Percentiles rank a stretch among this genome's conserved stretches.
phyloP scores from a whole-genome alignment of 2,888 invertebrate species.

The Icerya purchasi region DNA sequence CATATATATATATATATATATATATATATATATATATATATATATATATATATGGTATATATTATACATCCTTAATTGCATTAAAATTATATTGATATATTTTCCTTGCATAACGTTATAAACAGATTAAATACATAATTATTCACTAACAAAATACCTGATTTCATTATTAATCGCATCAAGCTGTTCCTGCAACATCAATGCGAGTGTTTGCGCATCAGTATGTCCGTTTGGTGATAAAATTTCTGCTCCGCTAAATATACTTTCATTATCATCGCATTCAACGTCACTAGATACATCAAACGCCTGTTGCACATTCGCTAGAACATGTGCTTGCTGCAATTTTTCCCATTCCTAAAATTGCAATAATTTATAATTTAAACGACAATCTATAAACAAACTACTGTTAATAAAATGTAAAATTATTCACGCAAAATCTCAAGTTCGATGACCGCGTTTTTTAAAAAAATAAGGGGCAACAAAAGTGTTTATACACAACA shows the following conservation, averaged over 20 bases:
- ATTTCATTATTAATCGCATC: constrained; percentile 99
- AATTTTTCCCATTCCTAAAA: constrained; percentile 94
- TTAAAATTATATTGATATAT: not conserved
- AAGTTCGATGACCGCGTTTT: too few relatives aligned
- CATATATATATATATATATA: too few relatives aligned
- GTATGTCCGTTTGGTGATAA: constrained; percentile 35
- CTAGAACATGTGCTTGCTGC: constrained; percentile 72
- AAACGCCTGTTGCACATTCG: constrained; percentile 80
- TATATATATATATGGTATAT: too few relatives aligned
- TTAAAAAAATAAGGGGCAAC: too few relatives aligned
- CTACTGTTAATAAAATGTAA: too few relatives aligned
- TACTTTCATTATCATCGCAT: constrained; percentile 42
- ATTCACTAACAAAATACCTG: constrained; percentile 26
- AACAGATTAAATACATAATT: constrained; percentile 3
- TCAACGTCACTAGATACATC: constrained; percentile 70
- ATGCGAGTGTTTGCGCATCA: constrained; percentile 90
- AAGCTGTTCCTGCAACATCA: constrained; percentile 96
- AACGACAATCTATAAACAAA: too few relatives aligned
- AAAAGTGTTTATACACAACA: too few relatives aligned
- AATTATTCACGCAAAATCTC: too few relatives aligned
- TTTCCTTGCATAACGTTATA: not conserved
- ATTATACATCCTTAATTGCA: too few relatives aligned
- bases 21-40: too few relatives aligned
- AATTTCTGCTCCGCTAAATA: constrained; percentile 49
- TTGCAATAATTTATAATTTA: too few relatives aligned